A percentile compares a stretch with the other conserved stretches of the same genome.
These are phyloP conservation scores for Podabrus alpinus DNA, from an alignment of 2,888 invertebrate genomes.

Conservation along the genomic window DNA sequence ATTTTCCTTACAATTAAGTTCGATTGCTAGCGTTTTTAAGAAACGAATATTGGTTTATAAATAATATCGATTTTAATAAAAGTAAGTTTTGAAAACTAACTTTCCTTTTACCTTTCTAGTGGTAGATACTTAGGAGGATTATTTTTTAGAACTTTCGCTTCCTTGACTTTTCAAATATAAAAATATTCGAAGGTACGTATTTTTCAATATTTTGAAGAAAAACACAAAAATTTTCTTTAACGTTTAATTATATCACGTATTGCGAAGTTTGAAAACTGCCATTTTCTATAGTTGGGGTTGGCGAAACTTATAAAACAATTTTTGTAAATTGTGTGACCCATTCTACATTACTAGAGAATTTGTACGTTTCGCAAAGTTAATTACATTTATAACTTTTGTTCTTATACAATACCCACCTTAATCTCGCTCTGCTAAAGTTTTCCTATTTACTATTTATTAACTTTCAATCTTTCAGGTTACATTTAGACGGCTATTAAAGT, in stretches of 20 bases:
- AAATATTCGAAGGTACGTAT: neutral
- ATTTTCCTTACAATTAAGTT: neutral
- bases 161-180: neutral
- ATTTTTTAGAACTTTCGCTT: neutral
- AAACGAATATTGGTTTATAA: neutral
- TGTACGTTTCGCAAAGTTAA: neutral
- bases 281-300: neutral
- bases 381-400: neutral
- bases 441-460: constrained; percentile 18
- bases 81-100: neutral
- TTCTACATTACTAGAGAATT: neutral
- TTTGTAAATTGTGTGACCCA: neutral
- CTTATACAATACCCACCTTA: neutral
- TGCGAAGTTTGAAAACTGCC: neutral
- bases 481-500: constrained; percentile 26
- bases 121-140: neutral
- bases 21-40: neutral
- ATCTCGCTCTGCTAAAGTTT: neutral
- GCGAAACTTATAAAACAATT: neutral
- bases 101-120: neutral
- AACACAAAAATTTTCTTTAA: neutral
- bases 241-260: neutral
- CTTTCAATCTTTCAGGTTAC: constrained; percentile 15
- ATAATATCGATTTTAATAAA: neutral
- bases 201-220: neutral